Conservation (phyloP, 2,797 vertebrate genomes). For the Acropternis orthonyx region DNA sequence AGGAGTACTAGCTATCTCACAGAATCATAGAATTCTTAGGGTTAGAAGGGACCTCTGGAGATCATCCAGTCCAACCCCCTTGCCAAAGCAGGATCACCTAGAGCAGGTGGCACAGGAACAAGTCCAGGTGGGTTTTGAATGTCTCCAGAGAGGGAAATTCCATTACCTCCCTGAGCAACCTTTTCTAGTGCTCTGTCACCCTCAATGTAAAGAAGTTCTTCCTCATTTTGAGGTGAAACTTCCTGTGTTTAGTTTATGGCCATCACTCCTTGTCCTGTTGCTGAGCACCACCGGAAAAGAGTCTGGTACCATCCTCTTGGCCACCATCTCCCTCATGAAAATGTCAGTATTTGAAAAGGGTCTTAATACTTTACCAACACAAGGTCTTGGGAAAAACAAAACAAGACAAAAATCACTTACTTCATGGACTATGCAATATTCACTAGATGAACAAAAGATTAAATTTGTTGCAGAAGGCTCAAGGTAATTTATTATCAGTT, state of each 20-base stretch:
- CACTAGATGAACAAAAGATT: background rate
- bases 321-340: background rate
- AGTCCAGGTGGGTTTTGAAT: background rate
- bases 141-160: background rate
- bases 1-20: background rate
- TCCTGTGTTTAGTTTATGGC: background rate
- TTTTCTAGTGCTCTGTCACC: background rate
- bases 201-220: background rate
- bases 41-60: background rate
- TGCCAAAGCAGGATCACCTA: background rate
- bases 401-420: background rate
- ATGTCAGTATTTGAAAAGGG: background rate
- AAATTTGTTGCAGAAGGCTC: background rate
- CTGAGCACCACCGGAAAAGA: background rate
- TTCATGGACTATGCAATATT: background rate
- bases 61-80: background rate
- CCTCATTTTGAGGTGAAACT: background rate
- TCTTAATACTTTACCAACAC: background rate
- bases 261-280: background rate
- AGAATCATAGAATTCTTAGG: background rate
- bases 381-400: background rate
- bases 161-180: background rate
- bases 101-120: background rate
- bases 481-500: background rate
- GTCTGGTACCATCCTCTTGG: background rate